Evolutionary conservation across 1,140 invertebrate genomes (phyloP).

Genomic region (Ceratina calcarata): DNA sequence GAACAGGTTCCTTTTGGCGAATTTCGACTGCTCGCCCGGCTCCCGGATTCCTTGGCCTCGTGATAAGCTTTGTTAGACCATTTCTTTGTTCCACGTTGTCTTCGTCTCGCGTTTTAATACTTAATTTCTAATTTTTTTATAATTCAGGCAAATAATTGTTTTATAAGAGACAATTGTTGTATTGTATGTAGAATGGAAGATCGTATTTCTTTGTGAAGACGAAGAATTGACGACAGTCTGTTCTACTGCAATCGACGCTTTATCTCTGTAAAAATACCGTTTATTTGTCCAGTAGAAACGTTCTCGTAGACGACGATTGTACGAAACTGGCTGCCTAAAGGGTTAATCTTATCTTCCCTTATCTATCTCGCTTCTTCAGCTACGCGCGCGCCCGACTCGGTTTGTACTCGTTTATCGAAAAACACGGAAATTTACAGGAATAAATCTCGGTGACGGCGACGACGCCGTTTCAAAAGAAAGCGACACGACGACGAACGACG

Average conservation of each 20-base stretch:
- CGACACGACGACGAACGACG: not conserved
- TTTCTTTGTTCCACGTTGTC: not conserved
- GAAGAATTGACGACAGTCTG: not conserved
- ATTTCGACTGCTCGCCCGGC: slow-evolving; percentile 29
- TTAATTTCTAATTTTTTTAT: too few species aligned
- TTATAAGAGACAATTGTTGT: too few species aligned
- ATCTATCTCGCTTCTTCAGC: not conserved
- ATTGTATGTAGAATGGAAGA: too few species aligned
- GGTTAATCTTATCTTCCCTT: slow-evolving; percentile 17
- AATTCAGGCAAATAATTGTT: not conserved
- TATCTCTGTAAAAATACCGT: not conserved
- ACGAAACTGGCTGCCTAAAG: not conserved
- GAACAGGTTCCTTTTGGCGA: slow-evolving; percentile 57
- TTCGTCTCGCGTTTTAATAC: too few species aligned
- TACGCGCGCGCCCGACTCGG: not conserved
- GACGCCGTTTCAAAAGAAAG: not conserved
- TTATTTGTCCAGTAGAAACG: not conserved
- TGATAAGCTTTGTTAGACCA: not conserved
- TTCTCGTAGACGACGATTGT: not conserved
- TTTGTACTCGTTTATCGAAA: not conserved
- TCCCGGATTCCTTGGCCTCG: not conserved
- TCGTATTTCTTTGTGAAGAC: not conserved
- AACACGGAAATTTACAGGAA: not conserved
- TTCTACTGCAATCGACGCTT: not conserved
- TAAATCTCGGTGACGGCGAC: too few species aligned